A percentile compares a stretch with the other conserved stretches of the same genome.
Evolutionary conservation across 1,140 invertebrate genomes (phyloP).

Genomic region (Melanaphis sacchari): DNA sequence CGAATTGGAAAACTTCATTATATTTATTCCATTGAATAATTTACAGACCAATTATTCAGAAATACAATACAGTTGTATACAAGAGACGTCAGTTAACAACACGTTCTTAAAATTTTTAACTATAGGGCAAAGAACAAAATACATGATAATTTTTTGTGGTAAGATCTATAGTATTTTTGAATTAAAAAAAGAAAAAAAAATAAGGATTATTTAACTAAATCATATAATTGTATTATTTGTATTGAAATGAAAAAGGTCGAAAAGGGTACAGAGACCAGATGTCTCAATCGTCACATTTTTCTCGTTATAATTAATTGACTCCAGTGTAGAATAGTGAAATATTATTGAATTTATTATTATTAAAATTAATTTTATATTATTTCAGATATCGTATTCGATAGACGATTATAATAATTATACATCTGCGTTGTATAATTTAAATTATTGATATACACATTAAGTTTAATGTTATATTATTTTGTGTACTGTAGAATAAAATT

Average conservation of each 20-base stretch:
- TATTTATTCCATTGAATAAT: constrained; percentile 9
- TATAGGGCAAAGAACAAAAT: background rate
- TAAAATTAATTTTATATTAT: background rate
- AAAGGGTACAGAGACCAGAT: background rate
- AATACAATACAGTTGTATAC: background rate
- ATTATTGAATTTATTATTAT: background rate
- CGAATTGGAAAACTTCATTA: background rate
- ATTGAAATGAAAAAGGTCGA: background rate
- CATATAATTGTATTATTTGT: background rate
- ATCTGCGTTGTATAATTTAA: background rate
- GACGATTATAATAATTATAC: background rate
- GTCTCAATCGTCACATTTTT: background rate
- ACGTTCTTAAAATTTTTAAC: background rate
- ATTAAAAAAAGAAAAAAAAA: background rate
- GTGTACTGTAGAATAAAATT: background rate
- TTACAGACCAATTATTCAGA: background rate
- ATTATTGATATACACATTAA: background rate
- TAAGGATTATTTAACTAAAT: too few relatives aligned
- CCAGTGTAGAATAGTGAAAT: background rate
- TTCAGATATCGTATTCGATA: background rate
- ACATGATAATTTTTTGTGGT: background rate
- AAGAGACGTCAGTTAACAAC: background rate
- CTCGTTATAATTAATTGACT: background rate
- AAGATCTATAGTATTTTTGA: background rate
- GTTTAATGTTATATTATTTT: background rate